phyloP scores from a whole-genome alignment of 2,113 vertebrate genomes.

The Myodes glareolus region DNA sequence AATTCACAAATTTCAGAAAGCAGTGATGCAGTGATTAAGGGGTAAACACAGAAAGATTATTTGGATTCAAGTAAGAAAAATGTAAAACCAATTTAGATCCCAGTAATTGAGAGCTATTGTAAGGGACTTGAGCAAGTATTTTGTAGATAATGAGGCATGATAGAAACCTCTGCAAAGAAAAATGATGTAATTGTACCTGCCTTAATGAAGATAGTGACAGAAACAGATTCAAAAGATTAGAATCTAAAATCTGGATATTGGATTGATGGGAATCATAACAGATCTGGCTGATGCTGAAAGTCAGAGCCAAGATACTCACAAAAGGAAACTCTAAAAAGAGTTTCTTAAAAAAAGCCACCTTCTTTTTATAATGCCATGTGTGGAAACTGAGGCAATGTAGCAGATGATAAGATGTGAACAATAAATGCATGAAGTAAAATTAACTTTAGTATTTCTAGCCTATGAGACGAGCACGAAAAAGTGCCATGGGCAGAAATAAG shows the following conservation, averaged over 20 bases:
- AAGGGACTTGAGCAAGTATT: constrained; percentile 1
- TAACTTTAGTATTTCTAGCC: neutral
- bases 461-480: neutral
- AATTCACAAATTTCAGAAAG: neutral
- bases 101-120: neutral
- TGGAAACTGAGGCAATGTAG: neutral
- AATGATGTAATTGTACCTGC: constrained; percentile 38
- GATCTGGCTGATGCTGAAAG: constrained; percentile 25
- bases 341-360: neutral
- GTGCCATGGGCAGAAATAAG: neutral
- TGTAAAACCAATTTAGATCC: constrained; percentile 33
- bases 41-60: constrained; percentile 1
- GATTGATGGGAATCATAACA: neutral
- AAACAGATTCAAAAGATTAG: constrained; percentile 37
- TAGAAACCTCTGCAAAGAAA: constrained; percentile 11
- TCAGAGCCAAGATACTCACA: neutral
- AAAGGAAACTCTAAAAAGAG: neutral
- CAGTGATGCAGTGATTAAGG: neutral
- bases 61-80: constrained; percentile 44
- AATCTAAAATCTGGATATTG: neutral
- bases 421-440: neutral
- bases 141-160: constrained; percentile 9
- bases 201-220: neutral
- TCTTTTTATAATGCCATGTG: neutral
- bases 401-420: neutral